Conservation (phyloP, 2,113 vertebrate species). For the Engystomops pustulosus region DNA sequence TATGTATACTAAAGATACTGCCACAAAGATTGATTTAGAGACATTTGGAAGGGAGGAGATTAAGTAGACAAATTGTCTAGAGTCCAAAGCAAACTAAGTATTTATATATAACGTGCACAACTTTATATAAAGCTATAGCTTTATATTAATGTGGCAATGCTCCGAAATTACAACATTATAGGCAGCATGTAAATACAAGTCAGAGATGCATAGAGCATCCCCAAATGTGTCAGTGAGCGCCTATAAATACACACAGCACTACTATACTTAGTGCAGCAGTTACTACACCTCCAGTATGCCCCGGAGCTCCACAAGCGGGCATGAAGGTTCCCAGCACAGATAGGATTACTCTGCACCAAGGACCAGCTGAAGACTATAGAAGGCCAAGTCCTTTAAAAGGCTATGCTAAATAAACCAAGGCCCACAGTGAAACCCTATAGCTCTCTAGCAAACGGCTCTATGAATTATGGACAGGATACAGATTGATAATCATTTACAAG, state of each 20-base stretch:
- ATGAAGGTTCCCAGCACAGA: background rate
- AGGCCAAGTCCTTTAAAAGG: conserved; percentile 34
- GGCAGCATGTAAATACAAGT: background rate
- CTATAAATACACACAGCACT: conserved; percentile 32
- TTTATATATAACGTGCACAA: no score
- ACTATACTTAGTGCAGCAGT: conserved; percentile 37
- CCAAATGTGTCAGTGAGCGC: background rate
- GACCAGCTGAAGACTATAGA: conserved; percentile 39
- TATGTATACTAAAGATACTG: no score
- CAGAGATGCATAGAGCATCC: background rate
- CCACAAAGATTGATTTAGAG: background rate
- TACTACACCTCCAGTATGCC: background rate
- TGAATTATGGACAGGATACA: background rate
- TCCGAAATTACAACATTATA: background rate
- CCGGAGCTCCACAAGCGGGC: conserved; percentile 34
- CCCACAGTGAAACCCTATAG: conserved; percentile 20
- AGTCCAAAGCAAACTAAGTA: no score
- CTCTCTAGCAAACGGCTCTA: background rate
- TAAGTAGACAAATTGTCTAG: background rate
- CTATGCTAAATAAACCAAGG: conserved; percentile 38
- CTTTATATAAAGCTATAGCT: no score
- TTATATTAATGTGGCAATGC: no score
- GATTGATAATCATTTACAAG: background rate
- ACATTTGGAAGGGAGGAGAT: background rate
- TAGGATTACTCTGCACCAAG: conserved; percentile 33